Base-by-base conservation (phyloP, 1,140 invertebrate species). In the Aradophagus sp. region DNA sequence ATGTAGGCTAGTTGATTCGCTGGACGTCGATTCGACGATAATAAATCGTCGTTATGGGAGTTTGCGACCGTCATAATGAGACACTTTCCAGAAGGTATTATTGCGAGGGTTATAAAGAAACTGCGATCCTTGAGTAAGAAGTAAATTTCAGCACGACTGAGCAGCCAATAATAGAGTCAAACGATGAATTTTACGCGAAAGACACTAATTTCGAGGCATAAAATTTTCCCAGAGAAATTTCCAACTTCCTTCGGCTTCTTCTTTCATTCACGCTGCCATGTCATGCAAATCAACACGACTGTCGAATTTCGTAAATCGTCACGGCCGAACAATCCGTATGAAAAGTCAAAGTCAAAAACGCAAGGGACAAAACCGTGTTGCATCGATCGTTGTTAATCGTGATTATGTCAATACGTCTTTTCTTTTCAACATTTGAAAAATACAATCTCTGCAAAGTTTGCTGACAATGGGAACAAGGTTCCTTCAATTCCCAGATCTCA, bases 141-240 rank as follows among this genome's bases (percentile, higher is more conserved):
- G 35, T 10, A 31, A 48, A 68, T 77, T 77, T 77, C 66, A 63
- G 68, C 73, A 76, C 74, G 73, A 70, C 61, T 56, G 76, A 74
- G 44, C 67, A 75, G 11, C 20, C 44, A 77, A 77, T 73, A 59
- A 79, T 56, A 71, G 48, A 62, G 23, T 74, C 32, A 48, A 55
- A 29, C 39, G 36, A 66, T 61, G 59, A 66, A 48, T 70, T 65
- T 58, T 42, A 12, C 32, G 32, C 11, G 20, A 63, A 47, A 72
- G 61, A 77, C 44, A 32, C 8, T 63, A 38, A 50, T 70, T 63
- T 77, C 65, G 73, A 63, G 52, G 29, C 62, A 76, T 65, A 42
- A 68, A 68, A 75, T 76, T 58, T 76, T 76, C 62, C 35, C 23
- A 2, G 73, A 71, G 71, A 78, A 76, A 78, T 74, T 74, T 67